Evolutionary conservation across 2,888 invertebrate genomes (phyloP).

Genomic region (Osmoderma eremita): DNA sequence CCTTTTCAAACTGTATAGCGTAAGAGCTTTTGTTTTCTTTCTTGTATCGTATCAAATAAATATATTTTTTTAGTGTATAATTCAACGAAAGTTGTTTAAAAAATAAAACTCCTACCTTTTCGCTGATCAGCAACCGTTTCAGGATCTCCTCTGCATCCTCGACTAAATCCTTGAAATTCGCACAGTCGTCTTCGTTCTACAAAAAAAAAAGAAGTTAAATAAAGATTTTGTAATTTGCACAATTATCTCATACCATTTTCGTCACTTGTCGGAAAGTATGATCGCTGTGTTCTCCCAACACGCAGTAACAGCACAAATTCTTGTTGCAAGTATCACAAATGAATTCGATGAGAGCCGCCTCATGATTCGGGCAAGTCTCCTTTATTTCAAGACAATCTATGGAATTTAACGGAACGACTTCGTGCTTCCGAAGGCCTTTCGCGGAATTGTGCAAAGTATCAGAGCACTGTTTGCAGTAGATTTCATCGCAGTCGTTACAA

Average conservation of each 20-base stretch:
- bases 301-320: constrained; percentile 63
- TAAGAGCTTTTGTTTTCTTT: too few species aligned
- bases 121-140: constrained; percentile 53
- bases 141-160: constrained; percentile 53
- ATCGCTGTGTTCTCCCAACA: constrained; percentile 58
- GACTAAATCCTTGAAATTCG: constrained; percentile 51
- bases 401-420: constrained; percentile 44
- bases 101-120: constrained; percentile 59
- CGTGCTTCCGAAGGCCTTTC: constrained; percentile 57
- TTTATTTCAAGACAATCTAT: constrained; percentile 44
- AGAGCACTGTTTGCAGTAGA: constrained; percentile 55
- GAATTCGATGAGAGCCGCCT: constrained; percentile 56
- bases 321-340: constrained; percentile 62
- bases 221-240: too few species aligned
- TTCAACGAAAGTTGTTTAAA: background rate
- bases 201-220: constrained; percentile 44
- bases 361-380: constrained; percentile 56
- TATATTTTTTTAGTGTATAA: constrained; percentile 6
- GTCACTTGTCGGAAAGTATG: constrained; percentile 56
- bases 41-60: constrained; percentile 1
- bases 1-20: too few species aligned
- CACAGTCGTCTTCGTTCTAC: constrained; percentile 55
- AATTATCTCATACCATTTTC: constrained; percentile 57
- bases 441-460: constrained; percentile 59
- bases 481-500: constrained; percentile 56